These are phyloP conservation scores for Columba guinea DNA, from an alignment of 2,797 vertebrate genomes.

Conservation along the genomic window DNA sequence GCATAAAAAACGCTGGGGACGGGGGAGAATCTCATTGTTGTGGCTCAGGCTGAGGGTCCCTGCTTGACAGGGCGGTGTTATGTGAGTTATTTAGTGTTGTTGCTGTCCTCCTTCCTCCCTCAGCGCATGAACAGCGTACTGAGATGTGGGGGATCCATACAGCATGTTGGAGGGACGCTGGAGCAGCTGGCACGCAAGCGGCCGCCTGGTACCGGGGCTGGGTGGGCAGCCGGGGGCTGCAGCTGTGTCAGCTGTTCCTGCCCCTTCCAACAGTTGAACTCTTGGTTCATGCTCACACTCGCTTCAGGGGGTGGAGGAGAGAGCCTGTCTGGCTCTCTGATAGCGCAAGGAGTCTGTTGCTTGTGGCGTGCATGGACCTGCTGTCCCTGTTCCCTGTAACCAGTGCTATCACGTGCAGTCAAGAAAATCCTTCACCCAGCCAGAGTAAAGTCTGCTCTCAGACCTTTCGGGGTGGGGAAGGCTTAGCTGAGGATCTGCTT, in stretches of 20 bases:
- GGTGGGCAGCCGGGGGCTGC: background rate
- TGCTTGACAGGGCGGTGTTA: background rate
- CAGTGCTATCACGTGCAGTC: background rate
- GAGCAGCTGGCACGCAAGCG: background rate
- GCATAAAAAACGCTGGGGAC: background rate
- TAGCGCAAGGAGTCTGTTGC: background rate
- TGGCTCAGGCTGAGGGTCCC: background rate
- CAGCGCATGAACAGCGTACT: background rate
- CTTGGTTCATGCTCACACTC: background rate
- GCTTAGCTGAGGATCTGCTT: background rate
- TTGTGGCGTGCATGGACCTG: background rate
- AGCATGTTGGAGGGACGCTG: background rate
- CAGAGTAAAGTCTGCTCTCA: background rate
- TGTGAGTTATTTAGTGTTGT: background rate
- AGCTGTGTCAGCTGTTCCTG: background rate
- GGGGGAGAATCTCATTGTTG: background rate
- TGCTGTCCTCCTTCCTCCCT: background rate
- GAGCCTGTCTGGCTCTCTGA: background rate
- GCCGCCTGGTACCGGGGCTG: rapidly evolving
- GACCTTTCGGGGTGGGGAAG: background rate
- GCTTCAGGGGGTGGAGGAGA: background rate
- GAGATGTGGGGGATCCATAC: background rate
- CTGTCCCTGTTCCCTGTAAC: background rate
- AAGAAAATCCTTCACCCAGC: background rate
- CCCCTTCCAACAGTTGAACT: background rate